These are phyloP conservation scores for Cephus sareptanus DNA, from an alignment of 2,888 invertebrate genomes.

Conservation along the genomic window DNA sequence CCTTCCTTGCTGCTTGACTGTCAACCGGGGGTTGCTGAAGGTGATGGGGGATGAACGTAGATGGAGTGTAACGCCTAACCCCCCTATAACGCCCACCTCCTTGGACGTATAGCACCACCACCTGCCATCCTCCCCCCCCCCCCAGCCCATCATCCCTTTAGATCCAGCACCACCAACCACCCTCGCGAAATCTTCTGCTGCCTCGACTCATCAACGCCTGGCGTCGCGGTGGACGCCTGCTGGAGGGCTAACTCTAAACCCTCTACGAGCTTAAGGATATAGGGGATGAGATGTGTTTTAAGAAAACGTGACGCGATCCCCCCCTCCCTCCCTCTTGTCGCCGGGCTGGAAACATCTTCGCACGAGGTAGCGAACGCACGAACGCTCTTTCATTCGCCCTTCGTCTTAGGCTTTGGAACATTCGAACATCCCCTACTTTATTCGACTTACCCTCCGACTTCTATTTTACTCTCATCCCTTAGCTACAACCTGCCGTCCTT, in stretches of 20 bases:
- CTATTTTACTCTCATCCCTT: neutral
- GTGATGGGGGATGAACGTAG: neutral
- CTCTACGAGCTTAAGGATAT: conserved; percentile 26
- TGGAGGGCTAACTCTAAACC: conserved; percentile 1
- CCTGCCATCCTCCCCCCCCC: conserved; percentile 12
- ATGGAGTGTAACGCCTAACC: neutral
- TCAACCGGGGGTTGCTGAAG: neutral
- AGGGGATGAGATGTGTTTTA: conserved; percentile 43
- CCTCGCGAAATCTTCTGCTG: conserved; percentile 46
- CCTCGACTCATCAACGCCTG: conserved; percentile 55
- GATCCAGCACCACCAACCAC: conserved; percentile 23
- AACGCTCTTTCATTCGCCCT: conserved; percentile 5
- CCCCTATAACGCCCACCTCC: neutral
- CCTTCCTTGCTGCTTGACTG: conserved; percentile 29
- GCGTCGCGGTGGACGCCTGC: conserved; percentile 18
- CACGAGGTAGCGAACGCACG: neutral
- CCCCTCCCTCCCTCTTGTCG: neutral
- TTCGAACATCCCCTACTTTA: conserved; percentile 10
- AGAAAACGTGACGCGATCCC: conserved; percentile 34
- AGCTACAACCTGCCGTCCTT: neutral
- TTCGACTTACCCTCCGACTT: conserved; percentile 12
- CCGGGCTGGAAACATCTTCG: neutral
- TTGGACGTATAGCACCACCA: neutral
- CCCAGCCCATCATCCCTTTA: conserved; percentile 16
- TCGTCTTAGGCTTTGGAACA: conserved; percentile 7